A percentile compares a stretch with the other conserved stretches of the same genome.
These are phyloP conservation scores for Sebastes miniatus DNA, from an alignment of 2,797 vertebrate species.

Conservation along the genomic window DNA sequence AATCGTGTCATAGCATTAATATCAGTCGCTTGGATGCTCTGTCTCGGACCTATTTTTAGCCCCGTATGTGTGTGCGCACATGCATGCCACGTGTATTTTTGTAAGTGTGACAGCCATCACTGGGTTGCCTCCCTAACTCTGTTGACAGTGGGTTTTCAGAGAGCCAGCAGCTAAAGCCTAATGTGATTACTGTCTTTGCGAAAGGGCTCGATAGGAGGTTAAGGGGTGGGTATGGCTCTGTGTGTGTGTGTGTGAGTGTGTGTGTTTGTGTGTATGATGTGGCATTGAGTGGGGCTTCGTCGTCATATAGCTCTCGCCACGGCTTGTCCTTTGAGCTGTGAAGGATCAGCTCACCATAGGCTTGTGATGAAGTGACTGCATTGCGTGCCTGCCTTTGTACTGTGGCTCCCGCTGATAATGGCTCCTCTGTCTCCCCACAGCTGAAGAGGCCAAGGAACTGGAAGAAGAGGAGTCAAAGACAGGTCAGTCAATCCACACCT, in stretches of 20 bases:
- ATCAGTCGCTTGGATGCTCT: conserved; percentile 35
- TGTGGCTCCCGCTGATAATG: conserved; percentile 62
- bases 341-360: conserved; percentile 65
- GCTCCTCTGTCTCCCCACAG: conserved; percentile 77
- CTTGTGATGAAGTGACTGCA: conserved; percentile 65
- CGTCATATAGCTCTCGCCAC: conserved; percentile 58
- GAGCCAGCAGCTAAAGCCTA: conserved; percentile 72
- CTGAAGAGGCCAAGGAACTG: conserved; percentile 87
- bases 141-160: conserved; percentile 71
- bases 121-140: conserved; percentile 51
- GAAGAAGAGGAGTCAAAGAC: conserved; percentile 90
- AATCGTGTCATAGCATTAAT: conserved; percentile 45
- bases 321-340: conserved; percentile 67
- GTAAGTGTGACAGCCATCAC: conserved; percentile 68
- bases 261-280: background rate
- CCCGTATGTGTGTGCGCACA: conserved; percentile 3
- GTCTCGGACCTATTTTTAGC: conserved; percentile 57
- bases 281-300: conserved; percentile 32
- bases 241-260: conserved; percentile 3
- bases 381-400: conserved; percentile 49
- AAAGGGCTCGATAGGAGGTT: conserved; percentile 68
- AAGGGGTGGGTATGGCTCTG: conserved; percentile 46
- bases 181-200: conserved; percentile 79
- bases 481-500: conserved; percentile 80
- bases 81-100: conserved; percentile 21